These are phyloP conservation scores for Psephotus haematonotus DNA, from an alignment of 2,113 vertebrate genomes.

Conservation along the genomic window DNA sequence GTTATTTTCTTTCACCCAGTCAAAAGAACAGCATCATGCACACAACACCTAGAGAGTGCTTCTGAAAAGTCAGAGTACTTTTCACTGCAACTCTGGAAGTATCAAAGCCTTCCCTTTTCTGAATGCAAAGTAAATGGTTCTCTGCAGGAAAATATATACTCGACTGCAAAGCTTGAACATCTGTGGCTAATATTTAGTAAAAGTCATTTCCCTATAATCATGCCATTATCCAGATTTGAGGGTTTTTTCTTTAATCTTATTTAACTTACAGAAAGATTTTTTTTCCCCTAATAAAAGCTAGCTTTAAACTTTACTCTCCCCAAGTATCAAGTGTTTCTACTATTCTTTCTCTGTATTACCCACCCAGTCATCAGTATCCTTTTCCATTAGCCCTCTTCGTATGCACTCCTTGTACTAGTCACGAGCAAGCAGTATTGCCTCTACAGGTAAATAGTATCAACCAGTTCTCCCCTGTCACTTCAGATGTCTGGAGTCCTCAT, in stretches of 20 bases:
- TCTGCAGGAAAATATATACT: neutral
- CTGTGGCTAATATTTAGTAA: neutral
- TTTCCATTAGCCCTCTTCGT: neutral
- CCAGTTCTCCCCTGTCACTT: neutral
- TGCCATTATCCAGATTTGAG: neutral
- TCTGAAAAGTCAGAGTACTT: neutral
- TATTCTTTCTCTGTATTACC: neutral
- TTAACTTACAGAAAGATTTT: neutral
- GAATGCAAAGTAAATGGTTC: neutral
- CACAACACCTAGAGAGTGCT: neutral
- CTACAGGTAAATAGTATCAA: neutral
- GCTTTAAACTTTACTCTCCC: neutral
- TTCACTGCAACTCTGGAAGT: slow-evolving; percentile 1
- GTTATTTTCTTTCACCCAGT: slow-evolving; percentile 31
- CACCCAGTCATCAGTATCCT: neutral
- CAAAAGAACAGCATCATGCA: slow-evolving; percentile 30
- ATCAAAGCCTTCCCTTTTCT: neutral
- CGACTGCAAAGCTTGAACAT: neutral
- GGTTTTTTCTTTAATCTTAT: neutral
- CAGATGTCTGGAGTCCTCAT: neutral
- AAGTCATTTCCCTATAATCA: neutral
- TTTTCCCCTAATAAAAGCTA: neutral
- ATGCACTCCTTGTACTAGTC: neutral
- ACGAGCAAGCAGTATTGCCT: neutral
- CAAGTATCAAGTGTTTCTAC: neutral